Conservation (phyloP, 1,140 invertebrate genomes). For the Neodiprion lecontei region DNA sequence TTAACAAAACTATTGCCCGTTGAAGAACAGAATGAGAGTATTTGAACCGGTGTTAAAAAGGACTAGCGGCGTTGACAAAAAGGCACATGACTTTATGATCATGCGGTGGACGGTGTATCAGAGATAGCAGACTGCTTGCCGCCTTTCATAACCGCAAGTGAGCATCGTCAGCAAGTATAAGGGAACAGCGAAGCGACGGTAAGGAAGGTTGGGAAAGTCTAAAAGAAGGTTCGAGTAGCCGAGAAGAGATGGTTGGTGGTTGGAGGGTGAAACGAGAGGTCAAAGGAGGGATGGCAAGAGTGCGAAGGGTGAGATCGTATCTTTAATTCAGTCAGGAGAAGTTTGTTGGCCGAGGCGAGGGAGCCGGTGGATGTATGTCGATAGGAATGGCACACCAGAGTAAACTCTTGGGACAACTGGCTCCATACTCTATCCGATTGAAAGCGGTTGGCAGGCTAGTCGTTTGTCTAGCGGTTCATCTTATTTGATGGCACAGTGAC, state of each 20-base stretch:
- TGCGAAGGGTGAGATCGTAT: constrained; percentile 6
- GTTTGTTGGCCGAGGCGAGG: neutral
- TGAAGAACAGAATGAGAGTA: no score
- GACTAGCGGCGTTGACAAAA: no score
- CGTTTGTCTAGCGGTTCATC: neutral
- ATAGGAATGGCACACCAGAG: neutral
- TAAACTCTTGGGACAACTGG: neutral
- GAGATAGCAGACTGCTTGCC: neutral
- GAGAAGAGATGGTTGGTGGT: neutral
- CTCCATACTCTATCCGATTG: neutral
- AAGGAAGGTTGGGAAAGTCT: neutral
- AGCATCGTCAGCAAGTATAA: neutral
- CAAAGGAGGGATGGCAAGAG: neutral
- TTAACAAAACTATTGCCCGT: no score
- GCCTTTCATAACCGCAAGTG: constrained; percentile 7
- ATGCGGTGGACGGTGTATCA: no score
- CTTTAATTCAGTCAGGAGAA: constrained; percentile 3
- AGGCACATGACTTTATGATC: no score
- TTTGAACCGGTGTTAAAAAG: no score
- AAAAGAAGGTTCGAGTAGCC: neutral
- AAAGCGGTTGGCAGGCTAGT: neutral
- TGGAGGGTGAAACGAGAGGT: neutral
- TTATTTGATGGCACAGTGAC: neutral
- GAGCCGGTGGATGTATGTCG: neutral
- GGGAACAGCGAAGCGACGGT: neutral